Percentiles rank a stretch among this genome's conserved stretches.
Conservation (phyloP, 2,797 vertebrate species). For the Pipistrellus nathusii region DNA sequence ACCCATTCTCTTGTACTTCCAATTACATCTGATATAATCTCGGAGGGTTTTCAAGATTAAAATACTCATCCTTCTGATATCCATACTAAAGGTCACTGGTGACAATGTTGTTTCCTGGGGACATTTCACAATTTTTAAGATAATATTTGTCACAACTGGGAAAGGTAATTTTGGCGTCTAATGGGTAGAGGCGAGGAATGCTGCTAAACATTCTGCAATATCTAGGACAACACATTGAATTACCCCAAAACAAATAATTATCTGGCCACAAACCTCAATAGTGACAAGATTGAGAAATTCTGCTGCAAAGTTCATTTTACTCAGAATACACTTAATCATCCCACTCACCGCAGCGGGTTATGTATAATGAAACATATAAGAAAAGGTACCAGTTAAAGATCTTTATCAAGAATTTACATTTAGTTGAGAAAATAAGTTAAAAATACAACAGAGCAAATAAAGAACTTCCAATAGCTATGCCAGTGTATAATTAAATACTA, state of each 20-base stretch:
- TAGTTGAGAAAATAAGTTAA: constrained; percentile 9
- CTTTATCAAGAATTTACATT: constrained; percentile 49
- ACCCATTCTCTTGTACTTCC: not conserved
- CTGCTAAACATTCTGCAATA: not conserved
- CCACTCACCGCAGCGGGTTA: constrained; percentile 13
- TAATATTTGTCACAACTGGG: not conserved
- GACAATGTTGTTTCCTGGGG: not conserved
- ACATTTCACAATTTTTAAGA: not conserved
- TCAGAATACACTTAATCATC: constrained; percentile 17
- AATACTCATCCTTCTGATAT: not conserved
- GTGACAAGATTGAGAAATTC: constrained; percentile 3
- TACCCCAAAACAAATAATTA: not conserved
- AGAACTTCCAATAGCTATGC: not conserved
- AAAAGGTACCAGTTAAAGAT: constrained; percentile 38
- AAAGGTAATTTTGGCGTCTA: not conserved
- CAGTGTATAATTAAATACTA: not conserved
- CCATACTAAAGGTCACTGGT: not conserved
- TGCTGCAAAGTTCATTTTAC: not conserved
- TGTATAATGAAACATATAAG: not conserved
- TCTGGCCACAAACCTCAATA: not conserved
- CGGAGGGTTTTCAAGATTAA: not conserved
- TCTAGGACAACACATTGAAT: not conserved
- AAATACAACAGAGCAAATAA: constrained; percentile 34
- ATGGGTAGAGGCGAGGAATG: not conserved
- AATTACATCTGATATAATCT: not conserved